phyloP scores from a whole-genome alignment of 2,113 vertebrate species.

The Zapus hudsonius region DNA sequence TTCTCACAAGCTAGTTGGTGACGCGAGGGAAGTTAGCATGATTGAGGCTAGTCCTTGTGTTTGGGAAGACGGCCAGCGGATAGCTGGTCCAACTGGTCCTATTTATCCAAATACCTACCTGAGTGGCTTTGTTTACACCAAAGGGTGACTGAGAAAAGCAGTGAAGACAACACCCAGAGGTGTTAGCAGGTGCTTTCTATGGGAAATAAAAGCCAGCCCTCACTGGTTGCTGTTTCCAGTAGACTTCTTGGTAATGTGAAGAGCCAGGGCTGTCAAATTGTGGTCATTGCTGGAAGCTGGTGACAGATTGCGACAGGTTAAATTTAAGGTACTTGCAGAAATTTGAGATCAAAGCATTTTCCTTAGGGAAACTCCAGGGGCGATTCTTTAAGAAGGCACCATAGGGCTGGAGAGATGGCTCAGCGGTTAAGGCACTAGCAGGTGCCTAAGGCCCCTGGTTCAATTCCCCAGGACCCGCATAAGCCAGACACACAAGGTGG shows the following conservation, averaged over 20 bases:
- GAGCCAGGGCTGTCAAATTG: not conserved
- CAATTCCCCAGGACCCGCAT: too few relatives aligned
- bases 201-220: not conserved
- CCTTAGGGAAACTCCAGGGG: not conserved
- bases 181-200: not conserved
- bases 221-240: not conserved
- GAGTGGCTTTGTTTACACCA: not conserved
- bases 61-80: not conserved
- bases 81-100: not conserved
- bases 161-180: not conserved
- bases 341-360: not conserved
- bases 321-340: not conserved
- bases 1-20: not conserved
- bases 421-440: too few relatives aligned
- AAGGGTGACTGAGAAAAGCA: not conserved
- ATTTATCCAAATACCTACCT: not conserved
- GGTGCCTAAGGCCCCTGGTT: too few relatives aligned
- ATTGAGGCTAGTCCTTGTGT: not conserved
- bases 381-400: too few relatives aligned
- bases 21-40: not conserved
- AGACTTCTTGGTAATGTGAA: constrained; percentile 1
- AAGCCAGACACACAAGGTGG: too few relatives aligned
- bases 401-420: too few relatives aligned
- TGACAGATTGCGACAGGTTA: too few relatives aligned
- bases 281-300: not conserved